Evolutionary conservation across 2,888 invertebrate genomes (phyloP), one percentile per base, ranked within the genome.

Genomic region (Tanytarsus gracilentus): DNA sequence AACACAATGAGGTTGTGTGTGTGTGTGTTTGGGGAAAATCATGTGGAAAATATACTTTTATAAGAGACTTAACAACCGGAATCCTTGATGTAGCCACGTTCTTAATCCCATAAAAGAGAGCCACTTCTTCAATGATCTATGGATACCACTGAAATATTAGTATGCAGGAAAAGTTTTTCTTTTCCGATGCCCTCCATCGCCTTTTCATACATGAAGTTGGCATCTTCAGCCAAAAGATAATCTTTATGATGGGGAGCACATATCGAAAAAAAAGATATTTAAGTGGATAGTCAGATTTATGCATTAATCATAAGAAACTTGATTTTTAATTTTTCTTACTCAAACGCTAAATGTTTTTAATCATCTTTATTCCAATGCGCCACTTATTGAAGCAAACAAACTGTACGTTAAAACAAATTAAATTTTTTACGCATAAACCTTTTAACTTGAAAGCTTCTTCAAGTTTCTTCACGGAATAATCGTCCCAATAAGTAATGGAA

Each of bases 201-300:
- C 11, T 18, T 8, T 11, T 16, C 21, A 44, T 23, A 44, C 40
- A 21, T 16, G 23, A 44, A 14, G 14, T 44, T 44, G 9, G 40
- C n/a, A n/a, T n/a, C n/a, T n/a, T n/a, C n/a, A n/a, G 39, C 39
- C n/a, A n/a, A n/a, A 27, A 55, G 55, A 55, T 55, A 36, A 55
- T 55, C 55, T 55, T 55, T 39, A 21, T 53, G 53, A 53, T 53
- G 53, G 39, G 18, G 53, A 36, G 40, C 55, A 55, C 40, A 55
- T 55, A 55, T 55, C 55, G 40, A 39, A 36, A 40, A 36, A 55
- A n/a, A n/a, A n/a, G n/a, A n/a, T 18, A 18, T 21, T 11, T 44
- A 44, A 23, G 16, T 23, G 52, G 30, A 26, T 30, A 33, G 30
- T 55, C 26, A 55, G 39, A 11, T 26, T 55, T 8, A 4, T n/a